A percentile compares a stretch with the other conserved stretches of the same genome.
These are phyloP conservation scores for Pavo muticus DNA, from an alignment of 2,113 vertebrate genomes.

Conservation along the genomic window DNA sequence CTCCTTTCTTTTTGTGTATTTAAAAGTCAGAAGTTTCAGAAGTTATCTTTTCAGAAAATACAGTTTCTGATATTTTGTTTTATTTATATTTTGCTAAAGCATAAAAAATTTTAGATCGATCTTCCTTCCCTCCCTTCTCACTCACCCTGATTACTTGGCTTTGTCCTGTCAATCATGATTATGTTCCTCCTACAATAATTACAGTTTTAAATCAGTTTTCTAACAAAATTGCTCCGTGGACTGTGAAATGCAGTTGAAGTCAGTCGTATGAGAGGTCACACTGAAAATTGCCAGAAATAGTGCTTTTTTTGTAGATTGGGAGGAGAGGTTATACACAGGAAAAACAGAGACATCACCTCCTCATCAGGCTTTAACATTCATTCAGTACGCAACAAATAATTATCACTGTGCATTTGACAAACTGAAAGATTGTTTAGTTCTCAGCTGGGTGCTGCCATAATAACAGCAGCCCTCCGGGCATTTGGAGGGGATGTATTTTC, in stretches of 20 bases:
- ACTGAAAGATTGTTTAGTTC: slow-evolving; percentile 27
- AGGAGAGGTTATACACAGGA: not conserved
- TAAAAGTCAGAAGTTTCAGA: not conserved
- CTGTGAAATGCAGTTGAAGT: slow-evolving; percentile 32
- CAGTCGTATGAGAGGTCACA: not conserved
- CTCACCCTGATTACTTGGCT: not conserved
- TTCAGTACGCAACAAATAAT: slow-evolving; percentile 18
- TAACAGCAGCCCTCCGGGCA: not conserved
- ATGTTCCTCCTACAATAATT: slow-evolving; percentile 40
- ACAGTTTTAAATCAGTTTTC: slow-evolving; percentile 58
- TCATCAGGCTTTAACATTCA: slow-evolving; percentile 17
- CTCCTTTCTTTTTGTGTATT: not conserved
- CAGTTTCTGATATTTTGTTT: not conserved
- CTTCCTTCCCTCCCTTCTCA: not conserved
- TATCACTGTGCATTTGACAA: slow-evolving; percentile 11
- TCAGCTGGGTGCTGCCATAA: not conserved
- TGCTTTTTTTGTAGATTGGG: not conserved
- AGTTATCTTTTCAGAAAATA: slow-evolving; percentile 5
- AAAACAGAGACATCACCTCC: not conserved
- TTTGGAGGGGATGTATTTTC: slow-evolving; percentile 22
- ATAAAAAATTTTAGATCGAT: not conserved
- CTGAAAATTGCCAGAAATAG: not conserved
- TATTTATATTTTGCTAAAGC: not conserved
- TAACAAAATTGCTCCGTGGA: slow-evolving; percentile 15
- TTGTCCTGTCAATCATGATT: slow-evolving; percentile 44